These are phyloP conservation scores for Cryptoleucopteryx plumbea DNA, from an alignment of 2,113 vertebrate genomes.

Conservation along the genomic window DNA sequence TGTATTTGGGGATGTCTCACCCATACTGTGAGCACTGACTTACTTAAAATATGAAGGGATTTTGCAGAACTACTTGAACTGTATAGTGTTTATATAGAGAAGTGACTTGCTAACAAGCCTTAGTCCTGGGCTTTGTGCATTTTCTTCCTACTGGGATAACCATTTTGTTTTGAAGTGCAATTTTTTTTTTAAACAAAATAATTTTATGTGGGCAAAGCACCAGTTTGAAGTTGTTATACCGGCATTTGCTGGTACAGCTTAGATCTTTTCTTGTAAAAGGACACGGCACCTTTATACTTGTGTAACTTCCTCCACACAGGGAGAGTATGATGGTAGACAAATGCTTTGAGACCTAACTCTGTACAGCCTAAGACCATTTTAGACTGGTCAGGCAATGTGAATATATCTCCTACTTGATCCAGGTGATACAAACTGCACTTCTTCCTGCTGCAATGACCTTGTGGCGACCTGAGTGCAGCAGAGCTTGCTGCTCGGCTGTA, in stretches of 20 bases:
- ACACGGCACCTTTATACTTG: not conserved
- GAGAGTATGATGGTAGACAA: not conserved
- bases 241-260: not conserved
- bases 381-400: not conserved
- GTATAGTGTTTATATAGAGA: not conserved
- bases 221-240: not conserved
- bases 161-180: not conserved
- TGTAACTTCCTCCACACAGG: not conserved
- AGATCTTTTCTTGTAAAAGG: not conserved
- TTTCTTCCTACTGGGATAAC: not conserved
- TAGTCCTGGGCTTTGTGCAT: not conserved
- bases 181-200: not conserved
- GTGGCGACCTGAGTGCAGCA: not conserved
- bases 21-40: accelerated
- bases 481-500: accelerated
- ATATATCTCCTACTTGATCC: not conserved
- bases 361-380: not conserved
- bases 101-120: not conserved
- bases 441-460: not conserved
- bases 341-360: not conserved
- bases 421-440: not conserved
- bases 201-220: not conserved
- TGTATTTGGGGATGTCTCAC: not conserved
- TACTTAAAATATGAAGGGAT: not conserved
- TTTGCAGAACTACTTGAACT: not conserved